Base-by-base conservation (phyloP, 2,888 invertebrate species). In the Parasteatoda lunata region DNA sequence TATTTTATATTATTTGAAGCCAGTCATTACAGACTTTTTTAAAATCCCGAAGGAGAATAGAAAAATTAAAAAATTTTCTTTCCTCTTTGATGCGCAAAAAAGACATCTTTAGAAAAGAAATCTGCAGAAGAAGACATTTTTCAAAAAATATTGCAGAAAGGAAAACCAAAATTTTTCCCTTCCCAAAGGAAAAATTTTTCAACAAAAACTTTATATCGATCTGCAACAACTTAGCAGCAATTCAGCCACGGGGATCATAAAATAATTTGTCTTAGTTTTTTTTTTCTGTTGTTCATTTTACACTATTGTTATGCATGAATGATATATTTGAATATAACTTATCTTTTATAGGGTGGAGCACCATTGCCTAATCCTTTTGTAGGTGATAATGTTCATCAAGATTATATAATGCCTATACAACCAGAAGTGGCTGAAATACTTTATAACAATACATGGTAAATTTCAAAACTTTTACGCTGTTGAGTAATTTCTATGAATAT, bases 391-490 rank as follows among this genome's bases (percentile, higher is more conserved):
- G 93, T 92, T 11, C 93, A 93, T 91, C 90, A 93, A 90, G 92
- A 93, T 92, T 95, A 93, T 92, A 93, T 93, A 82, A 94, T 95
- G 94, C 94, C 94, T 4, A 93, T 96, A 90, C 95, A 95, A 89
- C 93, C 94, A 6, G 94, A 95, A 91, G 96, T 96, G 88, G 94
- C 95, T 64, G 97, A 97, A 90, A 94, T 97, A 90, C 94, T 98
- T 82, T 97, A 96, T 91, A 95, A 94, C 90, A 94, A 96, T 91
- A 95, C 95, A 65, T 95, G 94, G 96, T 96, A 92, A 92, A 91
- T 73, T 30, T 72, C 9, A 4, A 59, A 8, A 7, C 8, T 6
- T 59, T 59, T 7, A 59, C 8, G n/a, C 4, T 59, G 30, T 59
- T 59, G n/a, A 59, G 8, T 8, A 59, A 30, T 59, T 4, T 11